These are phyloP conservation scores for Ageneiosus marmoratus DNA, from an alignment of 2,113 vertebrate genomes.

Conservation along the genomic window DNA sequence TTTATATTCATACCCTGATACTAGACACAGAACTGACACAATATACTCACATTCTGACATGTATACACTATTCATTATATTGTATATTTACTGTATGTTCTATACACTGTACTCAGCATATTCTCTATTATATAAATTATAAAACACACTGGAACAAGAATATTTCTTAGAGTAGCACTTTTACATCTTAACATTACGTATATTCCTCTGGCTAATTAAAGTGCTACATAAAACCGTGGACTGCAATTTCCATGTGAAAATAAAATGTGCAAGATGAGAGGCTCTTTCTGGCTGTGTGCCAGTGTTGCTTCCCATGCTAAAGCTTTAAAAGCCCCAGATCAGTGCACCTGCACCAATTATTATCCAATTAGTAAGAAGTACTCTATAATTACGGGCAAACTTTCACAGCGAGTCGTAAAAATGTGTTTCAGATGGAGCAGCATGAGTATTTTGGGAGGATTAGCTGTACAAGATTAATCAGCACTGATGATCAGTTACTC, in stretches of 20 bases:
- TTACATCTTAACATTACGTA: background rate
- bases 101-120: background rate
- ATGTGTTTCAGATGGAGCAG: conserved; percentile 57
- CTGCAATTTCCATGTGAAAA: conserved; percentile 54
- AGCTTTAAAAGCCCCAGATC: conserved; percentile 70
- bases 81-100: background rate
- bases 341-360: conserved; percentile 81
- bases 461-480: conserved; percentile 64
- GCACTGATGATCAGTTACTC: conserved; percentile 25
- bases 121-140: background rate
- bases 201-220: background rate
- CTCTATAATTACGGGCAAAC: conserved; percentile 74
- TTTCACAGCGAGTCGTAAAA: conserved; percentile 60
- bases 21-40: background rate
- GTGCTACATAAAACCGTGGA: background rate
- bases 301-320: conserved; percentile 68
- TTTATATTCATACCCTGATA: background rate
- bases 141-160: background rate
- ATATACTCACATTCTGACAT: background rate
- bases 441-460: conserved; percentile 42
- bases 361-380: conserved; percentile 81
- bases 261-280: conserved; percentile 54
- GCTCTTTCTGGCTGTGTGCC: conserved; percentile 66
- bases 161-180: background rate
- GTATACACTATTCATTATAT: background rate